These are phyloP conservation scores for Acomys russatus DNA, from an alignment of 2,797 vertebrate species.

Conservation along the genomic window DNA sequence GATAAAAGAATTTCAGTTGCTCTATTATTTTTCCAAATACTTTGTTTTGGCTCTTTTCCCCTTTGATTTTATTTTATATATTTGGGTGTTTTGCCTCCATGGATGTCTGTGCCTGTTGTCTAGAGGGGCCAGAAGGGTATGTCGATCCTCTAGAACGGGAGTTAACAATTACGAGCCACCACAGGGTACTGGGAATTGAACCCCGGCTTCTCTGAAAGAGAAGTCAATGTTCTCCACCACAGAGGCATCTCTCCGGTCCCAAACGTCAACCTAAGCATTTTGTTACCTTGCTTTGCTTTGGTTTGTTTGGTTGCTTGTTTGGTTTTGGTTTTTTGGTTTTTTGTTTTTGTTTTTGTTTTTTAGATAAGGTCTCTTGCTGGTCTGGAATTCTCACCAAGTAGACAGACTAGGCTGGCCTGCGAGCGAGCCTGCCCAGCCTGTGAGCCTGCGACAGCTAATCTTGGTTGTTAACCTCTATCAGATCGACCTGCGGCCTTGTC, in stretches of 20 bases:
- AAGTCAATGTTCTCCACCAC: neutral
- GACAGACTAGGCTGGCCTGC: neutral
- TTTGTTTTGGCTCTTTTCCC: neutral
- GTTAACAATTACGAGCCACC: neutral
- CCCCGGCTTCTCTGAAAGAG: neutral
- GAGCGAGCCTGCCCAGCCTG: neutral
- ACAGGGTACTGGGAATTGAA: neutral
- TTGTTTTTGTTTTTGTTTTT: neutral
- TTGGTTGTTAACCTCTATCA: conserved; percentile 13
- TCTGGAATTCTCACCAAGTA: neutral
- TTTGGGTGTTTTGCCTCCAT: neutral
- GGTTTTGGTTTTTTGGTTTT: too few relatives aligned
- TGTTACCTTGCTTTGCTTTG: neutral
- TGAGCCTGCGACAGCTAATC: neutral
- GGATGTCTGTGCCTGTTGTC: neutral
- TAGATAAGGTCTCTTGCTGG: neutral
- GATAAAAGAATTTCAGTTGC: neutral
- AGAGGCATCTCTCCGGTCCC: neutral
- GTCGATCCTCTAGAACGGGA: too few relatives aligned
- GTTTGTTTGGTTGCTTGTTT: too few relatives aligned
- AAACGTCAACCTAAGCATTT: neutral
- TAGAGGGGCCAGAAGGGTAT: too few relatives aligned
- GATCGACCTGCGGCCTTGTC: neutral
- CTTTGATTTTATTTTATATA: neutral
- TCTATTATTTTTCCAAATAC: neutral